Percentiles rank a stretch among this genome's conserved stretches.
These are phyloP conservation scores for Andrena trimmerana DNA, from an alignment of 2,888 invertebrate species.

Conservation along the genomic window DNA sequence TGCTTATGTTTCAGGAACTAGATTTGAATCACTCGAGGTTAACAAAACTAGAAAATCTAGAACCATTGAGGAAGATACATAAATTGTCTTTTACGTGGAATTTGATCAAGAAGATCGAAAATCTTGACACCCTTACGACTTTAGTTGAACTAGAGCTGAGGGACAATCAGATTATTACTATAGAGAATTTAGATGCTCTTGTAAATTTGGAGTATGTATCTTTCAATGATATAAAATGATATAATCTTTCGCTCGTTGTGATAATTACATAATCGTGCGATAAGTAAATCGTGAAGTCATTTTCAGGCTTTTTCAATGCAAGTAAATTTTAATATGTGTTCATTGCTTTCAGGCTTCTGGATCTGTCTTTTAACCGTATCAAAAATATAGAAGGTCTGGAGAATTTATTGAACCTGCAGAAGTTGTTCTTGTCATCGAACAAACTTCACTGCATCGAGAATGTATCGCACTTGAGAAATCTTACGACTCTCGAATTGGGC, in stretches of 20 bases:
- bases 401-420: conserved; percentile 91
- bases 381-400: conserved; percentile 94
- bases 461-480: conserved; percentile 91
- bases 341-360: conserved; percentile 90
- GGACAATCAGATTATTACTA: conserved; percentile 97
- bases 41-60: conserved; percentile 93
- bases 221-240: conserved; percentile 5
- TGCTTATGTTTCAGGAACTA: conserved; percentile 86
- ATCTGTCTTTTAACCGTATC: conserved; percentile 98
- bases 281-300: neutral
- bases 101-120: conserved; percentile 97
- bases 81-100: conserved; percentile 97
- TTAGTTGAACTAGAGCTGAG: conserved; percentile 96
- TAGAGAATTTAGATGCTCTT: conserved; percentile 95
- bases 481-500: conserved; percentile 96
- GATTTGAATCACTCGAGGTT: conserved; percentile 96
- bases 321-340: neutral
- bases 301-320: neutral
- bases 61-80: conserved; percentile 91
- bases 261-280: neutral
- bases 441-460: conserved; percentile 95
- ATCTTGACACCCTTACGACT: conserved; percentile 91
- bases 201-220: conserved; percentile 94
- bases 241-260: conserved; percentile 2
- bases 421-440: conserved; percentile 95